Percentiles rank a stretch among this genome's conserved stretches.
Conservation (phyloP, 2,113 vertebrate species). For the Serinus canaria region DNA sequence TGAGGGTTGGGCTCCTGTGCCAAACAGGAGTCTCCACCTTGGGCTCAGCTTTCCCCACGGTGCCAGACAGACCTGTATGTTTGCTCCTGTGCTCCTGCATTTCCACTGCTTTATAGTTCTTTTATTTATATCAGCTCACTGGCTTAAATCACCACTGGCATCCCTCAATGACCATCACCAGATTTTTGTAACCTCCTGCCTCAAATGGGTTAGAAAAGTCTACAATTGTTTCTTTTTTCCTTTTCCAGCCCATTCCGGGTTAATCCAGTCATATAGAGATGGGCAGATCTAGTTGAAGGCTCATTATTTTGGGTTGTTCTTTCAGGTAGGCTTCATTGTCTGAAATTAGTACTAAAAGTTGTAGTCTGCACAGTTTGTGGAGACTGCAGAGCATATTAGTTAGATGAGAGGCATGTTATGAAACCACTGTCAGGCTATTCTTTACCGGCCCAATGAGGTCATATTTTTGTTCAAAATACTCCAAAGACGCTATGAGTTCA, state of each 20-base stretch:
- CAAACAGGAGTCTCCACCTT: background rate
- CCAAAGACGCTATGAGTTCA: background rate
- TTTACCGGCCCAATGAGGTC: background rate
- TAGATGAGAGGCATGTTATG: background rate
- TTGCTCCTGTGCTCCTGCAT: background rate
- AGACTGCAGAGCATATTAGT: background rate
- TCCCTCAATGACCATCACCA: background rate
- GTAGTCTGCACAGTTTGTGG: background rate
- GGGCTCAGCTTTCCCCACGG: fast-evolving
- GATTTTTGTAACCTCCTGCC: background rate
- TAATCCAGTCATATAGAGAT: background rate
- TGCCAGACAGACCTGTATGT: background rate
- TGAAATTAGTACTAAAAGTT: background rate
- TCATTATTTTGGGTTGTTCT: background rate
- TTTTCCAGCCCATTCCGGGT: background rate
- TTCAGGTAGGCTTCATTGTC: background rate
- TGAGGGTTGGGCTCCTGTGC: fast-evolving
- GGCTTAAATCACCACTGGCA: background rate
- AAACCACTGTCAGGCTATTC: background rate
- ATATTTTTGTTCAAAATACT: background rate
- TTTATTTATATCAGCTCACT: background rate
- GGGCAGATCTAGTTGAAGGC: background rate
- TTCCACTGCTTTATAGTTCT: background rate
- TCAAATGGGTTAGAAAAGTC: background rate
- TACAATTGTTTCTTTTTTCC: background rate